These are phyloP conservation scores for Whitmania pigra DNA, from an alignment of 1,140 invertebrate genomes.

Conservation along the genomic window DNA sequence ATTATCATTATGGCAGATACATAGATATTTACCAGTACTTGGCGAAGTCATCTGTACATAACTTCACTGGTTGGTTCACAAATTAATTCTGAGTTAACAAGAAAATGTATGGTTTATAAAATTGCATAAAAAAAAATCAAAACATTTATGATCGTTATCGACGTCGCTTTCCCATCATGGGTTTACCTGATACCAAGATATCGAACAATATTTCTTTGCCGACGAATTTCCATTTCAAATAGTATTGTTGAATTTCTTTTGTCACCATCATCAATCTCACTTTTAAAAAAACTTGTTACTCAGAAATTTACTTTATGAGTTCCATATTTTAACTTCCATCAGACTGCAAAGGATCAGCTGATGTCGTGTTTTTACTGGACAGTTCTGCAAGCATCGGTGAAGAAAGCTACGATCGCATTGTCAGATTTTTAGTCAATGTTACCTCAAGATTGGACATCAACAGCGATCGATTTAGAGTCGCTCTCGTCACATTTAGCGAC, in stretches of 20 bases:
- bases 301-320: not conserved
- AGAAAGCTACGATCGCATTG: conserved; percentile 12
- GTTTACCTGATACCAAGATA: no score
- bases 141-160: no score
- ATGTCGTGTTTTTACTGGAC: conserved; percentile 21
- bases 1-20: no score
- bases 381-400: conserved; percentile 14
- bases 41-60: no score
- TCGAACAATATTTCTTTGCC: no score
- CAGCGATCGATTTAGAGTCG: not conserved
- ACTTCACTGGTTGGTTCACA: no score
- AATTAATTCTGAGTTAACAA: no score
- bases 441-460: conserved; percentile 11
- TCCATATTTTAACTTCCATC: not conserved
- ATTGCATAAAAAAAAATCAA: no score
- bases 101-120: no score
- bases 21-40: no score
- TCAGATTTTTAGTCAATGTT: conserved; percentile 19
- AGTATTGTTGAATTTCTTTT: not conserved
- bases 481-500: conserved; percentile 7
- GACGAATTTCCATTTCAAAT: not conserved
- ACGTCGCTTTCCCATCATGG: no score
- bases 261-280: not conserved
- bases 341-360: conserved; percentile 13
- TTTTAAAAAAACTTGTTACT: not conserved